Percentiles rank a stretch among this genome's conserved stretches.
phyloP scores from a whole-genome alignment of 2,888 invertebrate genomes.

The Apamea epomidion region DNA sequence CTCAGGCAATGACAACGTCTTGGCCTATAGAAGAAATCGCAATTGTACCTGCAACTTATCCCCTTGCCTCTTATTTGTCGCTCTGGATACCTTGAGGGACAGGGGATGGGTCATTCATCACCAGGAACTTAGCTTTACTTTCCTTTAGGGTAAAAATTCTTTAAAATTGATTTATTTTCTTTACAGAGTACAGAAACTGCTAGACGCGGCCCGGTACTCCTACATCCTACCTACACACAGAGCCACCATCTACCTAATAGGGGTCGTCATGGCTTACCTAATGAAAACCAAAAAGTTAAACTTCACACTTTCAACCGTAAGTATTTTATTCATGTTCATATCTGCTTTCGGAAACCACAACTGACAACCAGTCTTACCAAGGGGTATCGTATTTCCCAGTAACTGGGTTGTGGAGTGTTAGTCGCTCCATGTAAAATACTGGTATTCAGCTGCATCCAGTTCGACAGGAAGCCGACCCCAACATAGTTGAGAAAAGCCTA shows the following conservation, averaged over 20 bases:
- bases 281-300: conserved; percentile 84
- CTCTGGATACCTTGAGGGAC: not conserved
- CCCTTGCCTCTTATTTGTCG: not conserved
- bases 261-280: conserved; percentile 89
- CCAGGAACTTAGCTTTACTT: not conserved
- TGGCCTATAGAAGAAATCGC: too few relatives aligned
- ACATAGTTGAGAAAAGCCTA: too few relatives aligned
- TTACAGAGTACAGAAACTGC: conserved; percentile 87
- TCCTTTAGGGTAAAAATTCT: not conserved
- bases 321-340: conserved; percentile 57
- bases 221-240: conserved; percentile 90
- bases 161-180: not conserved
- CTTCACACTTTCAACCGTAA: conserved; percentile 83
- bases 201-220: conserved; percentile 87
- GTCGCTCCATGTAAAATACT: too few relatives aligned
- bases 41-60: too few relatives aligned
- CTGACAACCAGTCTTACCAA: too few relatives aligned
- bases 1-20: too few relatives aligned
- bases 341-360: not conserved
- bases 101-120: not conserved
- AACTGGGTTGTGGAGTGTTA: too few relatives aligned
- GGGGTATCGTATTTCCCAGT: too few relatives aligned
- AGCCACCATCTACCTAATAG: conserved; percentile 90
- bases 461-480: too few relatives aligned
- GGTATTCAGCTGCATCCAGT: too few relatives aligned